Percentiles rank a stretch among this genome's conserved stretches.
Evolutionary conservation across 2,113 vertebrate species (phyloP).

Genomic region (Psettodes erumei): DNA sequence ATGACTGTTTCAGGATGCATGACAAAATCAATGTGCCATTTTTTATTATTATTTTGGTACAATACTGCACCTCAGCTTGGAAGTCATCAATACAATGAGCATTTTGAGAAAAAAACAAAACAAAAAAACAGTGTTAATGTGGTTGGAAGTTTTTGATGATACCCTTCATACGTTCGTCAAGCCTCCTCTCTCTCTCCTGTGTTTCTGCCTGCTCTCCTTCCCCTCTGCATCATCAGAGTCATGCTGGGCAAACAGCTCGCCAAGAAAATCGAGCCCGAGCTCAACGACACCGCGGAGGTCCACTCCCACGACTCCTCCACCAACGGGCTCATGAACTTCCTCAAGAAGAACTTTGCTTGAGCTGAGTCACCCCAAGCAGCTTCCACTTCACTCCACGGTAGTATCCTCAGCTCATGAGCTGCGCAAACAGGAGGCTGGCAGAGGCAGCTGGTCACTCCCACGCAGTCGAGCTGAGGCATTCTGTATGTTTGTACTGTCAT

Average conservation of each 20-base stretch:
- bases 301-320: slow-evolving; percentile 95
- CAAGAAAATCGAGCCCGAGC: slow-evolving; percentile 96
- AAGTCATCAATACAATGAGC: background rate
- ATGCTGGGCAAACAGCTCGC: slow-evolving; percentile 97
- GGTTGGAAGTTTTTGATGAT: background rate
- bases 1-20: background rate
- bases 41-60: no score
- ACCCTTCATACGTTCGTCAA: background rate
- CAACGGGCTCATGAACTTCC: slow-evolving; percentile 96
- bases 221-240: slow-evolving; percentile 82
- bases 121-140: background rate
- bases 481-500: slow-evolving; percentile 70
- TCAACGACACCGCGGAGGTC: slow-evolving; percentile 86
- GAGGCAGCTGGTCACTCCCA: slow-evolving; percentile 62
- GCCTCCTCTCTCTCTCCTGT: background rate
- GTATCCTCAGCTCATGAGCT: slow-evolving; percentile 43
- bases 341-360: slow-evolving; percentile 91
- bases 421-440: slow-evolving; percentile 31
- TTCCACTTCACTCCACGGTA: slow-evolving; percentile 58
- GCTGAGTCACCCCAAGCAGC: slow-evolving; percentile 44
- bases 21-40: no score
- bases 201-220: background rate
- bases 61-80: background rate
- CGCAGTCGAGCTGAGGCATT: slow-evolving; percentile 74
- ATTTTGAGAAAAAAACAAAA: background rate